Conservation (phyloP, 2,888 invertebrate genomes). For the Caenorhabditis sp. region DNA sequence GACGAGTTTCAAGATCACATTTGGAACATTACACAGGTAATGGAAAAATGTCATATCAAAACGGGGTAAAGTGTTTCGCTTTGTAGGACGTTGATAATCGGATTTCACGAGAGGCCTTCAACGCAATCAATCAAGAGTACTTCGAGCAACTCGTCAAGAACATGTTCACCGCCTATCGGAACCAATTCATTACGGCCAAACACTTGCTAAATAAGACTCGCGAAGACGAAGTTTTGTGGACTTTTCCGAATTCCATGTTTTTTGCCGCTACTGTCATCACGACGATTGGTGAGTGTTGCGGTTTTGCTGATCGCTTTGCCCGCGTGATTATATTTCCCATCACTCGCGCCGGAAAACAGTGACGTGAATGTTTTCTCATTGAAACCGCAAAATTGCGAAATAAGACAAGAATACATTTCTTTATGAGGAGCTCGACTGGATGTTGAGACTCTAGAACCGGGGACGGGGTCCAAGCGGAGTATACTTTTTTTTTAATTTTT, state of each 20-base stretch:
- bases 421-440: too few relatives aligned
- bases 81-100: constrained; percentile 70
- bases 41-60: too few relatives aligned
- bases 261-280: constrained; percentile 79
- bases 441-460: constrained; percentile 1
- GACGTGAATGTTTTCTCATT: neutral
- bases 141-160: constrained; percentile 73
- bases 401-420: too few relatives aligned
- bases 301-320: neutral
- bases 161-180: constrained; percentile 71
- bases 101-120: constrained; percentile 76
- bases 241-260: constrained; percentile 78
- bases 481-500: neutral
- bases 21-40: constrained; percentile 77
- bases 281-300: constrained; percentile 74
- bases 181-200: constrained; percentile 77
- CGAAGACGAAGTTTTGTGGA: constrained; percentile 76
- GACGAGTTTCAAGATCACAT: constrained; percentile 77
- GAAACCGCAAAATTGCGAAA: neutral
- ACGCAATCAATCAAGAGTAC: constrained; percentile 77
- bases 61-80: too few relatives aligned
- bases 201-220: constrained; percentile 76
- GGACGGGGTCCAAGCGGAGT: neutral
- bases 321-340: too few relatives aligned
- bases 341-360: too few relatives aligned